Conservation (phyloP, 2,888 invertebrate species). For the Chromoteleia sp. region DNA sequence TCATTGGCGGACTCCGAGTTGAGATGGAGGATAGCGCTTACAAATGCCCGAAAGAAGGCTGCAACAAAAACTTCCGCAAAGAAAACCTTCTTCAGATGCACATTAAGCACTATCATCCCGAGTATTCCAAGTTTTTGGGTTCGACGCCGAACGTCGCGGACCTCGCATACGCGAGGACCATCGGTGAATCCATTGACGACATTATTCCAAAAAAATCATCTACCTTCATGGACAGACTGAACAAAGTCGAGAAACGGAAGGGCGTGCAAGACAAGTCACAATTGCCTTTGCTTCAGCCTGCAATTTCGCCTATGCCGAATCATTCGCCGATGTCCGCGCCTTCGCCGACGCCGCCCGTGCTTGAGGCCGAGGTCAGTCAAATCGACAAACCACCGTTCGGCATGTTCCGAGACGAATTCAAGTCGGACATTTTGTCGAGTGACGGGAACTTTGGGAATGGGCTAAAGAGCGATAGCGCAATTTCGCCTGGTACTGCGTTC, state of each 20-base stretch:
- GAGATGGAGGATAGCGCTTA: constrained; percentile 89
- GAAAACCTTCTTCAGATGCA: constrained; percentile 96
- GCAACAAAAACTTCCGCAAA: constrained; percentile 95
- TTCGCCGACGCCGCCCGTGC: constrained; percentile 65
- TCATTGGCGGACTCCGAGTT: constrained; percentile 84
- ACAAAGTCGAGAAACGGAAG: constrained; percentile 80
- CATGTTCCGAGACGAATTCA: constrained; percentile 74
- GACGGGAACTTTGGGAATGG: constrained; percentile 30
- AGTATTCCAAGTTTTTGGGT: constrained; percentile 90
- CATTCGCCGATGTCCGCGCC: constrained; percentile 57
- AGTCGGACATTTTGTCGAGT: constrained; percentile 73
- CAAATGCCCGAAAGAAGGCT: constrained; percentile 92
- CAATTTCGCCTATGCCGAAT: constrained; percentile 69
- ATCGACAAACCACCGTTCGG: constrained; percentile 69
- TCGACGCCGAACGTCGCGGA: constrained; percentile 94
- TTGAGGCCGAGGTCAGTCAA: constrained; percentile 72
- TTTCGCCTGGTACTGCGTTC: constrained; percentile 82
- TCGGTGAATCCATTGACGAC: constrained; percentile 87
- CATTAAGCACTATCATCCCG: constrained; percentile 96
- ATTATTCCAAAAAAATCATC: constrained; percentile 80
- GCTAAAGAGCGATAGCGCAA: constrained; percentile 73
- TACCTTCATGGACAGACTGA: constrained; percentile 84
- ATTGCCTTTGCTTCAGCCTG: constrained; percentile 63
- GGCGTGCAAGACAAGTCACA: constrained; percentile 72
- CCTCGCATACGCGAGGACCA: constrained; percentile 92